Evolutionary conservation across 2,888 invertebrate genomes (phyloP).

Genomic region (Masnerella sp.): DNA sequence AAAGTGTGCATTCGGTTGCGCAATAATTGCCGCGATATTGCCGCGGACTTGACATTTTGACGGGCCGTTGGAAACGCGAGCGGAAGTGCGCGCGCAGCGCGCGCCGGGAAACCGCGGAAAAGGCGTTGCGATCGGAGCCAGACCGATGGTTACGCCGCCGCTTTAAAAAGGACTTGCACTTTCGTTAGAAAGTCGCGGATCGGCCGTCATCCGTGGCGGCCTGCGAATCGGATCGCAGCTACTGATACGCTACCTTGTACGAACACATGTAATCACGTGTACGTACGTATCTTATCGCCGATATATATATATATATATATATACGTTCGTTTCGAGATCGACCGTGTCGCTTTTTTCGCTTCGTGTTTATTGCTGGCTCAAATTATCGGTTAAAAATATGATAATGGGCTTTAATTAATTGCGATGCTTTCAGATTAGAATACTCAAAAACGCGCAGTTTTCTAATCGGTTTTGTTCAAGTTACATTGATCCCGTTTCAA

Average conservation of each 20-base stretch:
- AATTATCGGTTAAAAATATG: slow-evolving; percentile 41
- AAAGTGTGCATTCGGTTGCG: too few species aligned
- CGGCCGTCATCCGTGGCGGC: slow-evolving; percentile 72
- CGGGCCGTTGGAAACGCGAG: slow-evolving; percentile 36
- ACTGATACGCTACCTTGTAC: slow-evolving; percentile 55
- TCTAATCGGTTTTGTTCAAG: too few species aligned
- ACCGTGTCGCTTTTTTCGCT: slow-evolving; percentile 15
- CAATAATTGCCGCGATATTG: too few species aligned
- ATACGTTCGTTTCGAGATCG: slow-evolving; percentile 6
- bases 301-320: not conserved
- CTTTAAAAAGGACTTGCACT: slow-evolving; percentile 75
- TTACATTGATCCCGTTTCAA: too few species aligned
- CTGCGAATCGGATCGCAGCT: slow-evolving; percentile 57
- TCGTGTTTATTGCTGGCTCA: slow-evolving; percentile 29
- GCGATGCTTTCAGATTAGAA: slow-evolving; percentile 19
- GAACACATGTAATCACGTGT: slow-evolving; percentile 43
- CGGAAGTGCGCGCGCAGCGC: slow-evolving; percentile 47
- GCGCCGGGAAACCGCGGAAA: slow-evolving; percentile 71
- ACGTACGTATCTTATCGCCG: slow-evolving; percentile 46
- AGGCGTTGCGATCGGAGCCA: slow-evolving; percentile 68
- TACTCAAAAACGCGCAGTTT: slow-evolving; percentile 8
- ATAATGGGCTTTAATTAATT: slow-evolving; percentile 44
- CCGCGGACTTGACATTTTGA: slow-evolving; percentile 40
- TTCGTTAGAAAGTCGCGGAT: slow-evolving; percentile 76
- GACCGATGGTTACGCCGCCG: slow-evolving; percentile 61